A percentile compares a stretch with the other conserved stretches of the same genome.
Conservation (phyloP, 1,140 invertebrate genomes). For the Drosophila sturtevanti region DNA sequence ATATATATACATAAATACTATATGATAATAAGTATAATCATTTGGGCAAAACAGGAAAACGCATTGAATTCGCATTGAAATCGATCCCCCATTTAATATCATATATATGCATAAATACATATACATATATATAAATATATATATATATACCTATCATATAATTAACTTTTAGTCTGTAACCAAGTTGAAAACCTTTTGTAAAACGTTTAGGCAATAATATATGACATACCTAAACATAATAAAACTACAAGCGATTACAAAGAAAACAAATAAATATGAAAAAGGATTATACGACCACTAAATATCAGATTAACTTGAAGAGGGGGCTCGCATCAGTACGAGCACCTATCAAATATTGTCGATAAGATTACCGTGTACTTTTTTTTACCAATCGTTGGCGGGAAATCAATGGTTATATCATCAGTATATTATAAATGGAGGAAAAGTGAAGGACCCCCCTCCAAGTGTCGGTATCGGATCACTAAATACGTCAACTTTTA, state of each 20-base stretch:
- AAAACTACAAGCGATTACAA: constrained; percentile 37
- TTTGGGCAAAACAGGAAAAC: constrained; percentile 7
- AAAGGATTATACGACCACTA: constrained; percentile 25
- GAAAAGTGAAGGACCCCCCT: not conserved
- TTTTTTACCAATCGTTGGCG: not conserved
- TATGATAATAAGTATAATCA: not conserved
- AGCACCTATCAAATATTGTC: not conserved
- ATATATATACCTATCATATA: not conserved
- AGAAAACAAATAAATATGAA: constrained; percentile 24
- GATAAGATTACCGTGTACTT: not conserved
- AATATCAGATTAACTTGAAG: constrained; percentile 1
- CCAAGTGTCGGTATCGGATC: no score
- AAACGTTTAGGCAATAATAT: constrained; percentile 10
- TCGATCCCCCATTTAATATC: not conserved
- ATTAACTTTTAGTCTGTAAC: not conserved
- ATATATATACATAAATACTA: not conserved
- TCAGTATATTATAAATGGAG: not conserved
- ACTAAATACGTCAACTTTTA: no score
- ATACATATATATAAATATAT: not conserved
- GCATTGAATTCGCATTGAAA: not conserved
- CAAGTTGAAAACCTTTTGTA: constrained; percentile 15
- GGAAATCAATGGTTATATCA: not conserved
- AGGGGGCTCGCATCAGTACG: constrained; percentile 18
- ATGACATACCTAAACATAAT: constrained; percentile 17
- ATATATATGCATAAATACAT: not conserved